Base-by-base conservation (phyloP, 92 coral and sea anemone species). In the Muricea muricata region DNA sequence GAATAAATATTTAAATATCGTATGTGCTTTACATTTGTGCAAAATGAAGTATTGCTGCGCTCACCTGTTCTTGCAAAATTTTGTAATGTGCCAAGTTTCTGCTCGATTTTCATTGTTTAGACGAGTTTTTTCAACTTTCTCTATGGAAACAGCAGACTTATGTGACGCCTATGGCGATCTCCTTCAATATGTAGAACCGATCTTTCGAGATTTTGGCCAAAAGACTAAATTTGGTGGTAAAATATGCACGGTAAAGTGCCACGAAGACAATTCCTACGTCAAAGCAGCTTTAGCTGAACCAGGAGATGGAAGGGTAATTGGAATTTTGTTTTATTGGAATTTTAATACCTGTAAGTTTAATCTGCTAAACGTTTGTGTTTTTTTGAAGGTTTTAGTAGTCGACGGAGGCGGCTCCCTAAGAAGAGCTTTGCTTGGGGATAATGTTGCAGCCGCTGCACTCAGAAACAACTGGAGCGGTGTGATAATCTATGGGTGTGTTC, bases 351-450 rank as follows among this genome's bases (percentile, higher is more conserved):
- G n/a, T n/a, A n/a, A n/a, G n/a, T n/a, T n/a, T n/a, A 50, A 3
- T 50, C 17, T 50, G 58, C 58, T 13, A 13, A 2, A 50, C 3
- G 24, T 20, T 14, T 50, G n/a, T n/a, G n/a, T 67, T 12, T 72
- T 61, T 50, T 66, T 33, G 7, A 85, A 97, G 99, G 93, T 97
- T 50, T 89, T 97, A 30, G 98, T 97, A 31, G 99, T 97, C 67
- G 99, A 97, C 89, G 99, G 91, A 31, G 99, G 99, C 35, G 99
- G 98, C 4, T 97, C 99, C n/a, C 71, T 97, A 89, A 87, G 98
- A 40, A 65, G 97, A 25, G 98, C 92, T 23, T 88, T 97, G 93
- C 80, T 97, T 29, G 99, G 99, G 6, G 99, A 97, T 84, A 93
- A 90, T 37, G 88, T 97, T 20, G 99, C 98, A 13, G 86, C 90